Evolutionary conservation across 2,113 vertebrate genomes (phyloP), one percentile per base, ranked within the genome.

Genomic region (Corythornis madagascariensis): DNA sequence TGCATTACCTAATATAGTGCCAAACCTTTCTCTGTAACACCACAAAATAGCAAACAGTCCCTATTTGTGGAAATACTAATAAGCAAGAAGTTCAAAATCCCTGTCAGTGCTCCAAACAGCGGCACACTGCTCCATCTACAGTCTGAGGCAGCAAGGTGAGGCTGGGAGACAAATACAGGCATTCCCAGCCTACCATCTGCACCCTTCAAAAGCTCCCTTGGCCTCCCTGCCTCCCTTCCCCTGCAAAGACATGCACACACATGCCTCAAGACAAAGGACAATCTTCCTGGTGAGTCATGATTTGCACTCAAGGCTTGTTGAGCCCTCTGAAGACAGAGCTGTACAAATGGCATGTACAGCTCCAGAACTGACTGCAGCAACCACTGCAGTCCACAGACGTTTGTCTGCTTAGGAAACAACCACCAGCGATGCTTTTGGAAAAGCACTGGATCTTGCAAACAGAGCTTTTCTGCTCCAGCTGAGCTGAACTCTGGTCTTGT

Each of bases 201-300:
- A 83, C 89, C 67, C 47, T 76, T 66, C 64, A 4, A 17, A 26
- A 45, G 57, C 84, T 76, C 18, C 28, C 42, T 55, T 4, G 31
- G 66, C 75, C 53, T 35, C 55, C 55, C 81, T 28, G 52, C 25
- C 53, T 76, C 42, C 67, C 56, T 79, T 79, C 81, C 31, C 65
- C 71, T 43, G 60, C 74, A 91, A 84, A 95, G 21, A 28, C 87
- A 89, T n/a, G 91, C 90, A 92, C 83, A 67, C 72, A 66, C 90
- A 77, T 14, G 85, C 67, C 75, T 80, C 42, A 67, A 95, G 90
- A 92, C 88, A 92, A 94, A 95, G 89, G 90, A 72, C 5, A 28
- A 95, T 92, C 73, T 85, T 67, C 72, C 76, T 61, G 75, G 90
- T 88, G 93, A 94, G 85, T 88, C 88, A 95, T 11, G 72, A 83